Evolutionary conservation across 2,797 vertebrate genomes (phyloP), one percentile per base, ranked within the genome.

Genomic region (Cyclopterus lumpus): DNA sequence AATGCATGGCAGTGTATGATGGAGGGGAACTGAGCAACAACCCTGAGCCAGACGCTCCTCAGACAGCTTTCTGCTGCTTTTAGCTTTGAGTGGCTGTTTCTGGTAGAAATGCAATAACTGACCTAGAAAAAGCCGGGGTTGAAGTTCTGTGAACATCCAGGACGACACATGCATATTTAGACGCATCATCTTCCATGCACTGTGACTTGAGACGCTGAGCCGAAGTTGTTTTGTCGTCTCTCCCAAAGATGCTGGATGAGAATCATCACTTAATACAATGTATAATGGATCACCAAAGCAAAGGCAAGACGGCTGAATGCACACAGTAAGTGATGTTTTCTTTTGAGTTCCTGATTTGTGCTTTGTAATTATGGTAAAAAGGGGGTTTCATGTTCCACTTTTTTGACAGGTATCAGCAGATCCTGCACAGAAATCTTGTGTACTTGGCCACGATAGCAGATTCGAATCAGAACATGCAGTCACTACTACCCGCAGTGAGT

Each of bases 401-500:
- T 38, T 82, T 83, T 68, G 30, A 68, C 85, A 99, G 97, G 93
- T 99, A 99, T 93, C 97, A 99, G 93, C 97, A 99, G 94, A 96
- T 99, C 88, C 94, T 99, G 91, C 97, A 99, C 96, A 96, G 97
- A 95, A 99, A 99, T 85, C 93, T 99, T 82, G 98, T 99, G 80
- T 99, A 98, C 88, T 89, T 99, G 94, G 97, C 97, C 75, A 99
- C 98, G 18, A 98, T 99, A 90, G 98, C 98, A 28, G 97, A 99
- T 86, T 98, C 97, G 49, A 99, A 98, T 93, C 97, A 99, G 94
- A 99, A 99, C 91, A 97, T 99, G 96, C 97, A 99, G 94, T 98
- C 97, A 2, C 89, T 99, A 86, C 95, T 99, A 67, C 97, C 97
- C 32, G 97, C 97, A 16, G 97, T 98, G 94, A 96, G 96, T 96